Conservation (phyloP, 2,888 invertebrate species). For the Epistrophe eligans region DNA sequence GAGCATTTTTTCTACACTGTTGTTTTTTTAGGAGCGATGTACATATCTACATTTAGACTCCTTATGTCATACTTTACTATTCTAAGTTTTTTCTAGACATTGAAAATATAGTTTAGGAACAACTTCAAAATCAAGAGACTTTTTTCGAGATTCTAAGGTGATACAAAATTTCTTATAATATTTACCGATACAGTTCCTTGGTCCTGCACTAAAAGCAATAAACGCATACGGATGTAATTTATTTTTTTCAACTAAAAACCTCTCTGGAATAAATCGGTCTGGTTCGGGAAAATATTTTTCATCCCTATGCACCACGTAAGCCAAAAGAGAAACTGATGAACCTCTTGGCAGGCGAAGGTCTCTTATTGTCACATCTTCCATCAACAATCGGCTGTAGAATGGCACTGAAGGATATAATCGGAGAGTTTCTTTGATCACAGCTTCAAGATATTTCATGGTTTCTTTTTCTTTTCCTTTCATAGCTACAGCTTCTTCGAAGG, state of each 20-base stretch:
- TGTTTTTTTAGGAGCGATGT: no score
- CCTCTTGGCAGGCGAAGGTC: conserved; percentile 83
- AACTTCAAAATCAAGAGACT: no score
- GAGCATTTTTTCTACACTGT: no score
- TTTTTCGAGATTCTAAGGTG: no score
- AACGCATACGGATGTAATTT: conserved; percentile 81
- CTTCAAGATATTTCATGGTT: conserved; percentile 85
- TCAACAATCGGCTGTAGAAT: conserved; percentile 83
- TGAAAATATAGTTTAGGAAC: no score
- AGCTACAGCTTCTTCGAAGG: conserved; percentile 83
- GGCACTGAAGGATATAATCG: conserved; percentile 86
- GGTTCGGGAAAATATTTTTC: conserved; percentile 84
- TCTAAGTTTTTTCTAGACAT: no score
- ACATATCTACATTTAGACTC: no score
- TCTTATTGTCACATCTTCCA: conserved; percentile 84
- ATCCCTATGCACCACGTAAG: conserved; percentile 84
- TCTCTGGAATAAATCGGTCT: conserved; percentile 81
- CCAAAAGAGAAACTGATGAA: conserved; percentile 81
- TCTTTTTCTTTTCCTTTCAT: conserved; percentile 82
- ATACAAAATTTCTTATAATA: neutral
- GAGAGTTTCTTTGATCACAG: conserved; percentile 86
- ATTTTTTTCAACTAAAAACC: conserved; percentile 80
- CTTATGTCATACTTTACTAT: no score
- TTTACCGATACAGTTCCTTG: conserved; percentile 82
- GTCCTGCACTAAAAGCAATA: conserved; percentile 82